phyloP scores from a whole-genome alignment of 2,113 vertebrate genomes.

The Nothoprocta pentlandii region DNA sequence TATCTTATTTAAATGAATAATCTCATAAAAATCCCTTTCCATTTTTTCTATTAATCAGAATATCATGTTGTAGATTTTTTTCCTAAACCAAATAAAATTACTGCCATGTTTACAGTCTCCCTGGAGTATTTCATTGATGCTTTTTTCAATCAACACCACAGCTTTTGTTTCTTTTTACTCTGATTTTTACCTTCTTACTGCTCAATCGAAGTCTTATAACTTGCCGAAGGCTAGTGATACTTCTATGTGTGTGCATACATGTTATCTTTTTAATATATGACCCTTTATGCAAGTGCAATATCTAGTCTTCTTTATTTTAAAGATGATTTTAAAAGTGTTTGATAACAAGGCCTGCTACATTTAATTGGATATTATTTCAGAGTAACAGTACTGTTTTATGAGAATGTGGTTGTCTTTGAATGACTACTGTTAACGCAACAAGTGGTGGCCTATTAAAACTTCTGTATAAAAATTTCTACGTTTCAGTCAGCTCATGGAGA shows the following conservation, averaged over 20 bases:
- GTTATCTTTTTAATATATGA: not conserved
- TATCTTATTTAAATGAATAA: not conserved
- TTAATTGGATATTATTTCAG: not conserved
- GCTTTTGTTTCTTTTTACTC: not conserved
- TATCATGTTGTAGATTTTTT: not conserved
- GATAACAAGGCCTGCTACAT: not conserved
- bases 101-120: not conserved
- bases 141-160: not conserved
- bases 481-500: slow-evolving; percentile 99
- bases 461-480: slow-evolving; percentile 35
- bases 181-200: not conserved
- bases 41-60: not conserved
- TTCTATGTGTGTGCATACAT: not conserved
- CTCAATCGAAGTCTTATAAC: not conserved
- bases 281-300: slow-evolving; percentile 32
- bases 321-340: not conserved
- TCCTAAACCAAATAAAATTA: not conserved
- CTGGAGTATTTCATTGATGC: not conserved
- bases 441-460: slow-evolving; percentile 43
- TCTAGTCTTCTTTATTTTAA: slow-evolving; percentile 19
- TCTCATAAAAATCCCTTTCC: not conserved
- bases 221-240: not conserved
- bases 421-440: slow-evolving; percentile 36
- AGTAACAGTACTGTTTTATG: slow-evolving; percentile 14
- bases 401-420: not conserved